phyloP scores from a whole-genome alignment of 2,797 vertebrate genomes.

The Anolis apletophallus region DNA sequence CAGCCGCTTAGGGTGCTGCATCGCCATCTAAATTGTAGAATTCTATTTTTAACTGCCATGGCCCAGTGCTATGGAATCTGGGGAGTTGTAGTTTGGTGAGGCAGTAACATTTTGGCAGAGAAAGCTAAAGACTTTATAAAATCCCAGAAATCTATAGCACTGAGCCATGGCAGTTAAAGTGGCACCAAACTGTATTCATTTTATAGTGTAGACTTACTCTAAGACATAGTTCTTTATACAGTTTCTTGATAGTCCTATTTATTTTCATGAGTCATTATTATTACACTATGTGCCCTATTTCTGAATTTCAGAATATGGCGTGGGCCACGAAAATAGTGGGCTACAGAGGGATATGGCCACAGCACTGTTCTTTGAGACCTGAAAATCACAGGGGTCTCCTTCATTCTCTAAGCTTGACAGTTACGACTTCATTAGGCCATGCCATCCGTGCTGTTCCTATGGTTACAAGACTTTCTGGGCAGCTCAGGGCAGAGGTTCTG shows the following conservation, averaged over 20 bases:
- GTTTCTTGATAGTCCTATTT: background rate
- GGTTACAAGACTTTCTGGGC: slow-evolving; percentile 31
- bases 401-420: slow-evolving; percentile 25
- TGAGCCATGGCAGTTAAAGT: too few species aligned
- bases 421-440: slow-evolving; percentile 37
- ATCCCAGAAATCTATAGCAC: too few species aligned
- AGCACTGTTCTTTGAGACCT: background rate
- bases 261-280: background rate
- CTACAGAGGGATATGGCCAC: background rate
- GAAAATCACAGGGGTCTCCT: slow-evolving; percentile 17
- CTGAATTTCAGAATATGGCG: background rate
- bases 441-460: slow-evolving; percentile 39
- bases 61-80: too few species aligned
- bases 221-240: background rate
- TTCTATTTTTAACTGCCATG: too few species aligned
- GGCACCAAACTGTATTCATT: too few species aligned
- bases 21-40: too few species aligned
- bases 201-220: too few species aligned
- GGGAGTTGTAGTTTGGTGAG: too few species aligned
- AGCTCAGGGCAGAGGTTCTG: slow-evolving; percentile 29
- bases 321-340: background rate
- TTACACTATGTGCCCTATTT: background rate
- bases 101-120: too few species aligned
- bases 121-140: too few species aligned
- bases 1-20: background rate